phyloP scores from a whole-genome alignment of 2,797 vertebrate species.

The Jordanella pulchra region DNA sequence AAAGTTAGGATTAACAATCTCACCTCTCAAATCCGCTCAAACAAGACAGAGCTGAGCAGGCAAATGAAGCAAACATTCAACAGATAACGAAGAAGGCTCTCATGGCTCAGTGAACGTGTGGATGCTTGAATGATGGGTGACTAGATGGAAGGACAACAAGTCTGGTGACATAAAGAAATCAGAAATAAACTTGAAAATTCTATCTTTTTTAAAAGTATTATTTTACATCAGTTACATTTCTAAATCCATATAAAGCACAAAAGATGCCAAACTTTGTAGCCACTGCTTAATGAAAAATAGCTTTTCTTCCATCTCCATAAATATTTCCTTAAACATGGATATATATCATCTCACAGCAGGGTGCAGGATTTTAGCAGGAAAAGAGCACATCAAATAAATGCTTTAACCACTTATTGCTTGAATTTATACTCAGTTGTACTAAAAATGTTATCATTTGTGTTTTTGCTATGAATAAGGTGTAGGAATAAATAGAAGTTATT shows the following conservation, averaged over 20 bases:
- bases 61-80: slow-evolving; percentile 83
- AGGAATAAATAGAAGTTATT: too few relatives aligned
- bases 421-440: too few relatives aligned
- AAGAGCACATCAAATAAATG: too few relatives aligned
- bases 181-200: background rate
- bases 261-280: background rate
- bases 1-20: slow-evolving; percentile 95
- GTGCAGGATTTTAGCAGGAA: too few relatives aligned
- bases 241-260: background rate
- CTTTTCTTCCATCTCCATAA: too few relatives aligned
- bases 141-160: slow-evolving; percentile 57
- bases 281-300: background rate
- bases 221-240: background rate
- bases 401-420: too few relatives aligned
- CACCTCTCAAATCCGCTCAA: slow-evolving; percentile 93
- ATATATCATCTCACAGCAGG: too few relatives aligned
- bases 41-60: slow-evolving; percentile 75
- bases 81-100: slow-evolving; percentile 80
- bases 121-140: slow-evolving; percentile 44
- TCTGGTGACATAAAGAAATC: slow-evolving; percentile 4
- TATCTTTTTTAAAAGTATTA: background rate
- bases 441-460: too few relatives aligned
- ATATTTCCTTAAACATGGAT: too few relatives aligned
- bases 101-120: slow-evolving; percentile 64
- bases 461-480: too few relatives aligned